Conservation (phyloP, 2,888 invertebrate species). For the Biston stratarius region DNA sequence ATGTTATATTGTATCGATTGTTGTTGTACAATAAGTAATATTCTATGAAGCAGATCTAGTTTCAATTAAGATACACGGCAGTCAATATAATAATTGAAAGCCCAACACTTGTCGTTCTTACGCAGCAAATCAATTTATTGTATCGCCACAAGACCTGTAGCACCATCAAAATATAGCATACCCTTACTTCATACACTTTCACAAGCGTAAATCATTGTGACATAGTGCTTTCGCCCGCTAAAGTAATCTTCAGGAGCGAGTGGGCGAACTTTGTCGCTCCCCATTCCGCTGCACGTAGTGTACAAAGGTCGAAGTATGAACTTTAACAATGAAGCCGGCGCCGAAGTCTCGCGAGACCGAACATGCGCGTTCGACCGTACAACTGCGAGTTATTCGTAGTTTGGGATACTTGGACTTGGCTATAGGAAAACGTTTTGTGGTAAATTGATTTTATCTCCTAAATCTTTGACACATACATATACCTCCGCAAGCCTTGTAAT, state of each 20-base stretch:
- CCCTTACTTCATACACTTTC: background rate
- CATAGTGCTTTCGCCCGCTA: background rate
- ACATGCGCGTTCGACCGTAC: slow-evolving; percentile 35
- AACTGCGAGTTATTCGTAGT: slow-evolving; percentile 10
- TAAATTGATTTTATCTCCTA: background rate
- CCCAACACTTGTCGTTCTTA: background rate
- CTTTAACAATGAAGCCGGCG: slow-evolving; percentile 35
- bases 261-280: slow-evolving; percentile 15
- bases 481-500: too few relatives aligned
- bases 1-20: too few relatives aligned
- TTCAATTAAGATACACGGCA: too few relatives aligned
- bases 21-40: too few relatives aligned
- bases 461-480: background rate
- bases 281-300: slow-evolving; percentile 7
- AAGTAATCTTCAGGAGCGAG: slow-evolving; percentile 6
- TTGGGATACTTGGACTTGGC: slow-evolving; percentile 9
- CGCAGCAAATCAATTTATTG: slow-evolving; percentile 1
- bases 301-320: slow-evolving; percentile 31
- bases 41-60: too few relatives aligned
- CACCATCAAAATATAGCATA: background rate
- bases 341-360: slow-evolving; percentile 34
- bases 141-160: background rate
- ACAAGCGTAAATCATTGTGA: slow-evolving; percentile 2
- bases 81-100: background rate
- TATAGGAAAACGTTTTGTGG: slow-evolving; percentile 6